Evolutionary conservation across 2,797 vertebrate genomes (phyloP), one percentile per base, ranked within the genome.

Genomic region (Cetoscarus ocellatus): DNA sequence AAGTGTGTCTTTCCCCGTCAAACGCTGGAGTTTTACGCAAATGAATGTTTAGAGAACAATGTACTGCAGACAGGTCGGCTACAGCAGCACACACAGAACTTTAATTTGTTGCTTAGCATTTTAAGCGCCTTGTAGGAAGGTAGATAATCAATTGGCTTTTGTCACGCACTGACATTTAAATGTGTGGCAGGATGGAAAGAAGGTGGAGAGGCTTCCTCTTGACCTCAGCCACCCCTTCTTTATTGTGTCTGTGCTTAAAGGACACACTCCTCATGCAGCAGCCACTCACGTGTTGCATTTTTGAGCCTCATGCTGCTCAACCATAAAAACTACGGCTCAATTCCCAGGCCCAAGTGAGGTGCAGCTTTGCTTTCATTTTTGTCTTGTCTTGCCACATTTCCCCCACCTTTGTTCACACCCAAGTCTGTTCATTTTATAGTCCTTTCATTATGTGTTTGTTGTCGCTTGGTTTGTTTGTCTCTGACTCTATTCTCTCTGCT

Each of bases 41-140:
- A 90, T 87, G 67, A 91, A 91, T 82, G 73, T 84, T 66, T 79
- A 89, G 81, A 66, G 76, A 88, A 90, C 83, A 84, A 82, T 85
- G 80, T 75, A 45, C 59, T 34, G 40, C 81, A 70, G 83, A 80
- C 82, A 83, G 75, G 67, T 77, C 43, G 5, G 71, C 73, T 39
- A 18, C 83, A 36, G 84, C 87, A 69, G 80, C 76, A 80, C 81
- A 84, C 49, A 61, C 42, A 72, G 39, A 89, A 90, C 80, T 93
- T 90, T 92, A 90, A 94, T 94, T 92, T 91, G 91, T 91, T 89
- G 86, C 90, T 93, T 90, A 93, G 92, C 88, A 92, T 93, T 92
- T 92, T 85, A 89, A 91, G 86, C 82, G 85, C 83, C 89, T 91
- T 84, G 86, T 90, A 72, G 73, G 75, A 85, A 92, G 90, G 89